A percentile compares a stretch with the other conserved stretches of the same genome.
Conservation (phyloP, 2,888 invertebrate genomes). For the Exephanes ischioxanthus region DNA sequence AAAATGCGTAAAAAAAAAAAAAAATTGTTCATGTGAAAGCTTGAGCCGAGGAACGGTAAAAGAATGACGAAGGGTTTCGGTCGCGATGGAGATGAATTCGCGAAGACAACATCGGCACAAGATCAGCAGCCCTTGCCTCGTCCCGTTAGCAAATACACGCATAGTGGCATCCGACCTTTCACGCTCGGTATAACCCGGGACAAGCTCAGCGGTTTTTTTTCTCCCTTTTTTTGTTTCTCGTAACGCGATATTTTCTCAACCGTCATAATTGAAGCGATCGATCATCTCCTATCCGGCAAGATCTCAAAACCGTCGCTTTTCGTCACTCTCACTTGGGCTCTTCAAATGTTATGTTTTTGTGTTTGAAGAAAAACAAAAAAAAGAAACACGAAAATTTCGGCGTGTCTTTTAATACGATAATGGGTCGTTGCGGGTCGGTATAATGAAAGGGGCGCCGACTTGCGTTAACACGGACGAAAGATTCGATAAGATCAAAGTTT, state of each 20-base stretch:
- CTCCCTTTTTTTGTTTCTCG: conserved; percentile 17
- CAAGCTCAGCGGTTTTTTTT: conserved; percentile 1
- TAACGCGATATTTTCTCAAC: conserved; percentile 67
- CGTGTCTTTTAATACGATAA: conserved; percentile 17
- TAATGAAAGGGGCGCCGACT: conserved; percentile 21
- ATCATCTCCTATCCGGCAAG: conserved; percentile 75
- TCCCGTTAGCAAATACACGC: not conserved
- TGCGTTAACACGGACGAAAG: conserved; percentile 28
- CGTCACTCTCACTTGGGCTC: conserved; percentile 69
- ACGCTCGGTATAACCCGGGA: conserved; percentile 46
- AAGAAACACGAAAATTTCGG: conserved; percentile 18
- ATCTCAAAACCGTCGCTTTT: conserved; percentile 73
- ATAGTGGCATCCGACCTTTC: conserved; percentile 26
- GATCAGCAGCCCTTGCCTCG: conserved; percentile 23
- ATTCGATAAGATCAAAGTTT: conserved; percentile 49
- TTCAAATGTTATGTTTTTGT: not conserved
- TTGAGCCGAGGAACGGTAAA: not conserved
- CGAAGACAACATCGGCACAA: not conserved
- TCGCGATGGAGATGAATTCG: conserved; percentile 37
- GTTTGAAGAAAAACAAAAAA: not conserved
- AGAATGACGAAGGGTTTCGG: conserved; percentile 7
- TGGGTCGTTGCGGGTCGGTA: not conserved
- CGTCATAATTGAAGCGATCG: conserved; percentile 76
- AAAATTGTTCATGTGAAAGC: not conserved
- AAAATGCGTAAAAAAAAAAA: too few species aligned